These are phyloP conservation scores for Etheostoma perlongum DNA, from an alignment of 2,797 vertebrate species.

Conservation along the genomic window DNA sequence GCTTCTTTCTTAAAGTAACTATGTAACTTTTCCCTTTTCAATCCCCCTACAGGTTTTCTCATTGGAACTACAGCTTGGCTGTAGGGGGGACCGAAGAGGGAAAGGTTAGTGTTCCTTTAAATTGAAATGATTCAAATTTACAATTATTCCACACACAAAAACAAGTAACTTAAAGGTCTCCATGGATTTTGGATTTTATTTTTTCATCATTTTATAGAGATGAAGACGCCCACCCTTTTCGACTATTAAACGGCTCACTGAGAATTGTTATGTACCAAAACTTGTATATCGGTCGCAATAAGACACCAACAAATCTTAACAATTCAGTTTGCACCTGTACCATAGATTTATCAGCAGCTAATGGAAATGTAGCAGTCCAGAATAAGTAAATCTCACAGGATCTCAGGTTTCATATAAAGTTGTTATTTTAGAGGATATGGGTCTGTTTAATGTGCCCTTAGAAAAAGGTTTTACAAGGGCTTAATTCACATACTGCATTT, in stretches of 20 bases:
- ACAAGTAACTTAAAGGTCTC: neutral
- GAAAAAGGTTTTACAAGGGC: neutral
- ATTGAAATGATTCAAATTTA: conserved; percentile 5
- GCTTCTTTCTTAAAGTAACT: neutral
- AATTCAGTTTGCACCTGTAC: neutral
- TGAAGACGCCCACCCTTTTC: neutral
- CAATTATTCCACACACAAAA: neutral
- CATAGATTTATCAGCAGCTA: conserved; percentile 6
- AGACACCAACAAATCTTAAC: conserved; percentile 16
- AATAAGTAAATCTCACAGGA: conserved; percentile 18
- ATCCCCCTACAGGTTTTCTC: too few species aligned
- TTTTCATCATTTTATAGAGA: conserved; percentile 16
- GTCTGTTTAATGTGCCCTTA: conserved; percentile 9
- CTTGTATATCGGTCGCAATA: conserved; percentile 2
- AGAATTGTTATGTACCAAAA: conserved; percentile 1
- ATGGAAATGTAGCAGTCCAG: neutral
- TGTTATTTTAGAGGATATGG: conserved; percentile 23
- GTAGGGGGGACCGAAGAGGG: too few species aligned
- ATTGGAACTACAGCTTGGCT: too few species aligned
- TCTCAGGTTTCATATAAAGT: conserved; percentile 30
- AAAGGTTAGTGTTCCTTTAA: neutral
- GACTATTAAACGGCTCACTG: conserved; percentile 4
- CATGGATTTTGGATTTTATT: neutral
- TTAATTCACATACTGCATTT: neutral
- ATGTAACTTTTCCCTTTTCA: too few species aligned